Conservation (phyloP, 2,797 vertebrate genomes). For the Anas bernieri region DNA sequence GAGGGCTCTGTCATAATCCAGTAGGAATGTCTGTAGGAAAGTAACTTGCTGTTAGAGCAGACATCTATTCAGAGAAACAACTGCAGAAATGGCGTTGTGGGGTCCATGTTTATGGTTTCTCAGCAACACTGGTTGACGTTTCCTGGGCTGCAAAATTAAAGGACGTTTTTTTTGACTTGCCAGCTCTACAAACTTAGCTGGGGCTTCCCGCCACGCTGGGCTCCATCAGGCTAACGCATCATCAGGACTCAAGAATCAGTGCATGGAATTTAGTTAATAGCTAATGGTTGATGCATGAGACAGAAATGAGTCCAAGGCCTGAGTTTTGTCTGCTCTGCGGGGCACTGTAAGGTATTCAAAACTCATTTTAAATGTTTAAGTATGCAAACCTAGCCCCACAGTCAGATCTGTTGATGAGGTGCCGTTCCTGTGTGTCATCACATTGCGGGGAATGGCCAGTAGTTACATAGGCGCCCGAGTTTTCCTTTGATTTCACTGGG, state of each 20-base stretch:
- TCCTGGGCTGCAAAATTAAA: conserved; percentile 37
- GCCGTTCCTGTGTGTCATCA: not conserved
- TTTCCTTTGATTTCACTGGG: conserved; percentile 2
- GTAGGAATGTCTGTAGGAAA: conserved; percentile 25
- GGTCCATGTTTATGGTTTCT: conserved; percentile 67
- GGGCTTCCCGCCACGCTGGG: not conserved
- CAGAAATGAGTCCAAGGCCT: not conserved
- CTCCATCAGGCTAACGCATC: not conserved
- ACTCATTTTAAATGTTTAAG: not conserved
- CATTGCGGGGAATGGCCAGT: not conserved
- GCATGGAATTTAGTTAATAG: not conserved
- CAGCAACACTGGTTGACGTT: conserved; percentile 41
- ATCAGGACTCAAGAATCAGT: not conserved
- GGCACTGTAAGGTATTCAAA: not conserved
- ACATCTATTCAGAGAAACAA: conserved; percentile 33
- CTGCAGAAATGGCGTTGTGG: conserved; percentile 55
- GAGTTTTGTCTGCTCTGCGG: not conserved
- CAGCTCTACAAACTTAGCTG: conserved; percentile 11
- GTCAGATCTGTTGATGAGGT: not conserved
- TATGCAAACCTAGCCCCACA: not conserved
- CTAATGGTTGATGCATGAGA: not conserved
- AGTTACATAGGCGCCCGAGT: accelerated
- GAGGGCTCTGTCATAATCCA: conserved; percentile 19
- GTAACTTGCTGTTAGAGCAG: not conserved
- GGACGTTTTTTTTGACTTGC: not conserved